These are phyloP conservation scores for Timema podura DNA, from an alignment of 2,888 invertebrate genomes.

Conservation along the genomic window DNA sequence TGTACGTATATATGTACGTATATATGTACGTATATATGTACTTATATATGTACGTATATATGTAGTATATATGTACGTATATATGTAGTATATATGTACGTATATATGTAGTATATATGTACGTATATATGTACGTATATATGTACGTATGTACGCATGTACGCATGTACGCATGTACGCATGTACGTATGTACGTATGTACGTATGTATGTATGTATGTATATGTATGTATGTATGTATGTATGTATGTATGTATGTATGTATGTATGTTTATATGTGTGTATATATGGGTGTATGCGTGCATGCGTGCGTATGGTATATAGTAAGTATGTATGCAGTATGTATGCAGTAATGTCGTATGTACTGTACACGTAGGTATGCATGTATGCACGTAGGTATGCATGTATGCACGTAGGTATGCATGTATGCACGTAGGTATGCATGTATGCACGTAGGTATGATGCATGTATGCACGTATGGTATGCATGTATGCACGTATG, in stretches of 20 bases:
- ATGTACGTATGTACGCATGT: neutral
- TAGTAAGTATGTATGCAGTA: too few species aligned
- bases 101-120: neutral
- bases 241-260: neutral
- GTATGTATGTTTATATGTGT: neutral
- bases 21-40: neutral
- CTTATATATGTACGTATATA: neutral
- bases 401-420: too few species aligned
- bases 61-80: neutral
- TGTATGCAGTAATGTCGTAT: too few species aligned
- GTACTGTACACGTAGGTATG: too few species aligned
- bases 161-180: neutral
- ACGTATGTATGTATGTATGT: neutral
- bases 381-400: too few species aligned
- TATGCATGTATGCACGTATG: too few species aligned
- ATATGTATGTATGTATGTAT: neutral
- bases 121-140: neutral
- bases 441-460: too few species aligned
- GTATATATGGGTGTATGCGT: neutral
- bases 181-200: neutral
- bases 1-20: neutral
- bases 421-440: too few species aligned
- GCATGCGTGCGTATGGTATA: neutral
- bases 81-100: neutral
- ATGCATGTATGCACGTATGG: too few species aligned